Evolutionary conservation across 2,888 invertebrate species (phyloP).

Genomic region (Erpobdella octoculata): DNA sequence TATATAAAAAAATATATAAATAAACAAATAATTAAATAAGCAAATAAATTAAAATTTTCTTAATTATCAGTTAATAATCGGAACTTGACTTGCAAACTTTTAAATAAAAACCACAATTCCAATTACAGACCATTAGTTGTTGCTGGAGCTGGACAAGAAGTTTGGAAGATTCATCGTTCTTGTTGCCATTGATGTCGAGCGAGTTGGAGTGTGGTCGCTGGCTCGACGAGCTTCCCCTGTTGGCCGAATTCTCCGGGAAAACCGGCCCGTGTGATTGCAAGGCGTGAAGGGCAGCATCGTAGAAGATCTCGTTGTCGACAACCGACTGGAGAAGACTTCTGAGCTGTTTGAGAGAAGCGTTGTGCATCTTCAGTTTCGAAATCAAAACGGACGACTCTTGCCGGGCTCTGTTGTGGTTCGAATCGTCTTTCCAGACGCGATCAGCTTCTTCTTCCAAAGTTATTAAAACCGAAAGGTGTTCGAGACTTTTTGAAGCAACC

Average conservation of each 20-base stretch:
- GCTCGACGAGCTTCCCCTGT: background rate
- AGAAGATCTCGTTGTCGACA: background rate
- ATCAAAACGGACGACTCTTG: background rate
- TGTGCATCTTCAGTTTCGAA: background rate
- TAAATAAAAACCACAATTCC: too few relatives aligned
- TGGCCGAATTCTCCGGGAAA: background rate
- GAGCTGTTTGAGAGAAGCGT: background rate
- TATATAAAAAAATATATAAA: too few relatives aligned
- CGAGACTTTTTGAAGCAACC: constrained; percentile 13
- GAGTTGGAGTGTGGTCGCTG: background rate
- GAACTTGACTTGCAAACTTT: too few relatives aligned
- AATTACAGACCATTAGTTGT: constrained; percentile 11
- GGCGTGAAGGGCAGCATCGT: background rate
- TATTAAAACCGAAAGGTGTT: constrained; percentile 3
- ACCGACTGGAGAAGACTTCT: constrained; percentile 17
- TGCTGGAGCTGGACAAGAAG: constrained; percentile 11
- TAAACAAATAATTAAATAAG: too few relatives aligned
- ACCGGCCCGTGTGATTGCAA: background rate
- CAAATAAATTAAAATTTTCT: too few relatives aligned
- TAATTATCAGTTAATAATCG: too few relatives aligned
- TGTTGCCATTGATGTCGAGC: background rate
- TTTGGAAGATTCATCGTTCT: background rate
- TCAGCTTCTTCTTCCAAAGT: constrained; percentile 14
- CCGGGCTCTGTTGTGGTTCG: background rate
- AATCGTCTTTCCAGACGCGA: background rate